Evolutionary conservation across 2,113 vertebrate species (phyloP), one percentile per base, ranked within the genome.

Genomic region (Acanthochromis polyacanthus): DNA sequence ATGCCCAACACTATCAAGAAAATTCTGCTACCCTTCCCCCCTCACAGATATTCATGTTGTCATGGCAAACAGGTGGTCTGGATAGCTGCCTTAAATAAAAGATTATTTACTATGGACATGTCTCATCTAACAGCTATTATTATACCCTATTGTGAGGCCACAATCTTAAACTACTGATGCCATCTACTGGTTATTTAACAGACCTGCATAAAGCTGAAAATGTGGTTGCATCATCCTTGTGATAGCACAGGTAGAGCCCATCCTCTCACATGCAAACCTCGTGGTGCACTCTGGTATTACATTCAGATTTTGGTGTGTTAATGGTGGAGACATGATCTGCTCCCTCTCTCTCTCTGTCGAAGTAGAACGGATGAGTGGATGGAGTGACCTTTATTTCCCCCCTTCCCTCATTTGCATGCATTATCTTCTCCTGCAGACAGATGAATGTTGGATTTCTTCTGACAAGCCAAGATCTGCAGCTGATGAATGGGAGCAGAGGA

Each of bases 101-200:
- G 11, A 15, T 43, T 14, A 43, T 43, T 43, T 43, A 15, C 40
- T 14, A 43, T 40, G 12, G 10, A 1, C 38, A 40, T 43, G 40
- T 12, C 40, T 43, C 11, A 43, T 43, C 40, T 43, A 15, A 43
- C 40, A 43, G 40, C 14, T 43, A 43, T n/a, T 51, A 19, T 51
- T 51, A 19, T 3, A 51, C 48, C 5, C 48, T 11, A 30, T 20
- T 66, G 55, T 53, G 22, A 60, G 48, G 25, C 40, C 58, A 64
- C 23, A 85, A 79, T 89, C 71, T 73, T 93, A 86, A 91, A 82
- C 78, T 88, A 57, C 76, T 91, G 83, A 79, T 88, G 91, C 92
- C 93, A 94, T 94, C 93, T 95, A 89, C 90, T 93, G 93, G 93
- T 65, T 52, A 68, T 71, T 75, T 23, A 56, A 67, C 50, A 82